Percentiles rank a stretch among this genome's conserved stretches.
These are phyloP conservation scores for Phymanthus crucifer DNA, from an alignment of 92 coral and sea anemone species.

Conservation along the genomic window DNA sequence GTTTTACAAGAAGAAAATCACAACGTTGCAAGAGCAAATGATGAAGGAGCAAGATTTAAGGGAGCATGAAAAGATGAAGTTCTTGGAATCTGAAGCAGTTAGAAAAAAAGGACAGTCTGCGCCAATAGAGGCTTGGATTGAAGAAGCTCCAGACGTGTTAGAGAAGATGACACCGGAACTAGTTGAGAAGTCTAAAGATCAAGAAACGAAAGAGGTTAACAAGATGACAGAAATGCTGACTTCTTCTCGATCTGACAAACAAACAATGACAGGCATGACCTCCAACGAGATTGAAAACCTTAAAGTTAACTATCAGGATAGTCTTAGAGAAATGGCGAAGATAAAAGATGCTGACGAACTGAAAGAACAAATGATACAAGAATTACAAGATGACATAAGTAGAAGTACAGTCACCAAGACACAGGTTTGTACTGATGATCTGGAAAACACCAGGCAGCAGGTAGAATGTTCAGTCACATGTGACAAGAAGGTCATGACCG, in stretches of 20 bases:
- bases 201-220: not conserved
- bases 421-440: slow-evolving; percentile 22
- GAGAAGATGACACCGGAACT: slow-evolving; percentile 9
- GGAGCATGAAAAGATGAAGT: not conserved
- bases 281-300: not conserved
- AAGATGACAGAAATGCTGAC: not conserved
- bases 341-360: not conserved
- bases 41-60: slow-evolving; percentile 7
- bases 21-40: not conserved
- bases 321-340: not conserved
- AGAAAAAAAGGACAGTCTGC: not conserved
- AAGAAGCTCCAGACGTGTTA: not conserved
- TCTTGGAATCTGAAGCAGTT: slow-evolving; percentile 14
- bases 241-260: not conserved
- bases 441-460: slow-evolving; percentile 22
- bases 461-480: not conserved
- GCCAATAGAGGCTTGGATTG: slow-evolving; percentile 5
- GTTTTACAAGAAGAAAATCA: not conserved
- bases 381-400: not conserved
- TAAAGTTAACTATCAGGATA: not conserved
- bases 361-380: slow-evolving; percentile 1
- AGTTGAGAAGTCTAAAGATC: not conserved
- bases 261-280: not conserved
- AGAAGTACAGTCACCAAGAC: not conserved
- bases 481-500: slow-evolving; percentile 46